These are phyloP conservation scores for Cotesia congregata DNA, from an alignment of 2,888 invertebrate genomes.

Conservation along the genomic window DNA sequence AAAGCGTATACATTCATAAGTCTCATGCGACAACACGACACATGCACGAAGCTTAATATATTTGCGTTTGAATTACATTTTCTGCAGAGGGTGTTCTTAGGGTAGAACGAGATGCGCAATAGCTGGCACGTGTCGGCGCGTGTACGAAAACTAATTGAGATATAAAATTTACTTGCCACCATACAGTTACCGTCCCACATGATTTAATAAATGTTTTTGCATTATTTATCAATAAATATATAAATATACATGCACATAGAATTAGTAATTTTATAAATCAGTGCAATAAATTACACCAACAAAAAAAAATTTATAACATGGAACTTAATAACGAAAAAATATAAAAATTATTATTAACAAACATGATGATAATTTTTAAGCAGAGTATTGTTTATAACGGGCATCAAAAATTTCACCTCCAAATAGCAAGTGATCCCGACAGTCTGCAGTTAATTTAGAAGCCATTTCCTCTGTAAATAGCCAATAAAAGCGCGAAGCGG, in stretches of 20 bases:
- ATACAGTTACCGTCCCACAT: constrained; percentile 49
- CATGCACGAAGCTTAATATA: constrained; percentile 59
- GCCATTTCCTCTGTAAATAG: constrained; percentile 70
- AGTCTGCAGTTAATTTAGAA: constrained; percentile 70
- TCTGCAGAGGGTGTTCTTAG: constrained; percentile 34
- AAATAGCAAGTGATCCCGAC: constrained; percentile 62
- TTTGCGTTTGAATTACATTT: constrained; percentile 63
- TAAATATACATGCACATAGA: constrained; percentile 10
- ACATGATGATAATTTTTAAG: neutral
- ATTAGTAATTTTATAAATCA: neutral
- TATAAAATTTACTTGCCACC: constrained; percentile 67
- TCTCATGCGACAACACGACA: constrained; percentile 45
- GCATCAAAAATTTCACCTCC: constrained; percentile 38
- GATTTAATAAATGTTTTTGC: constrained; percentile 9
- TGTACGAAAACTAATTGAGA: constrained; percentile 69
- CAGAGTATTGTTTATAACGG: neutral
- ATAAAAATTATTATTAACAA: neutral
- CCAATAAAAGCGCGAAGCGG: constrained; percentile 66
- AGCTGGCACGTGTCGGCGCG: constrained; percentile 66
- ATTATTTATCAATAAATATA: constrained; percentile 24
- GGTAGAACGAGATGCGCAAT: constrained; percentile 44
- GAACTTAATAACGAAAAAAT: neutral
- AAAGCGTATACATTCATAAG: constrained; percentile 31
- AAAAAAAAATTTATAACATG: neutral
- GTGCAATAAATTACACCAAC: neutral